Evolutionary conservation across 1,140 invertebrate species (phyloP).

Genomic region (Wasmannia auropunctata): DNA sequence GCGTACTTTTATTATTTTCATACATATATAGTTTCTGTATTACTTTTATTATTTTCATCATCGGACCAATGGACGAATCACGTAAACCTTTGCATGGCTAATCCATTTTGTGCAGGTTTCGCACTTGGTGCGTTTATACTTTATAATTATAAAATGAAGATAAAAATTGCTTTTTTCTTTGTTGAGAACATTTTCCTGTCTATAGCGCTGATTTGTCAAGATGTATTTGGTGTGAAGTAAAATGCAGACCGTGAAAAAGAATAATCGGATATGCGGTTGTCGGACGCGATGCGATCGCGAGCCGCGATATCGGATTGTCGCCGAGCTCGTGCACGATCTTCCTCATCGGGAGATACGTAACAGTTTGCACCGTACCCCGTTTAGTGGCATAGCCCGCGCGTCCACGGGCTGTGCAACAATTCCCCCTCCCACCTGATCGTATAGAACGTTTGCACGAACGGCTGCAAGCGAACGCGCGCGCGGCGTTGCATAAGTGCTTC

Average conservation of each 20-base stretch:
- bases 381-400: constrained; percentile 50
- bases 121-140: no score
- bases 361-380: constrained; percentile 65
- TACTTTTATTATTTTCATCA: neutral
- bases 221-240: neutral
- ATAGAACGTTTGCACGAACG: constrained; percentile 55
- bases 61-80: neutral
- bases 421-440: constrained; percentile 39
- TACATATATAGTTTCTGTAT: no score
- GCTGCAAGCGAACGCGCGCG: constrained; percentile 16
- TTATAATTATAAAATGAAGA: neutral
- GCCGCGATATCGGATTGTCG: neutral
- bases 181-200: neutral
- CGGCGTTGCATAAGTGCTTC: constrained; percentile 79
- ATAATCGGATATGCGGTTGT: neutral
- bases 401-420: constrained; percentile 51
- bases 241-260: neutral
- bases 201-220: no score
- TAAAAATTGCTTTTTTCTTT: neutral
- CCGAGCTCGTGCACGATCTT: neutral
- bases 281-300: neutral
- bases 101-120: no score
- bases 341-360: constrained; percentile 59
- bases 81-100: no score
- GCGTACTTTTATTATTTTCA: no score